phyloP scores from a whole-genome alignment of 2,888 invertebrate genomes.

The Drosophila pegasa region DNA sequence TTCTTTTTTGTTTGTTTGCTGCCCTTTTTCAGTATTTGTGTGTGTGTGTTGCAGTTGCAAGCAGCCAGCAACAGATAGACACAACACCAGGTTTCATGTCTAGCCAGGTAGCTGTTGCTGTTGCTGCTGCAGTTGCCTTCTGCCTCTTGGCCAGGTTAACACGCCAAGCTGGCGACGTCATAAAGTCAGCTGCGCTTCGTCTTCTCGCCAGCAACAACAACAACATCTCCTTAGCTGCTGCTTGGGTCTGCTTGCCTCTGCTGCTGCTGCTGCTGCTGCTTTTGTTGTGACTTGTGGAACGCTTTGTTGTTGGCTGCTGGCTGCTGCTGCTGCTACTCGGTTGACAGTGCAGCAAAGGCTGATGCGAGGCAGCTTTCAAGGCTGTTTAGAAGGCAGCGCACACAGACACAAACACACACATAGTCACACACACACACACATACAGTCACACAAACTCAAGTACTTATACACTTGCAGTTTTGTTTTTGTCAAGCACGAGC shows the following conservation, averaged over 20 bases:
- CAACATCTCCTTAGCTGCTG: slow-evolving; percentile 42
- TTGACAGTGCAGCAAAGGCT: slow-evolving; percentile 70
- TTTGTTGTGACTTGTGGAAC: slow-evolving; percentile 76
- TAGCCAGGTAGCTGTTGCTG: slow-evolving; percentile 69
- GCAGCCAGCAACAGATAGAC: slow-evolving; percentile 67
- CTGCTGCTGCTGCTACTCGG: slow-evolving; percentile 50
- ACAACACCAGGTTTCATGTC: slow-evolving; percentile 67
- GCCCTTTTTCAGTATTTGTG: slow-evolving; percentile 14
- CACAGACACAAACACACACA: slow-evolving; percentile 34
- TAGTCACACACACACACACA: slow-evolving; percentile 1
- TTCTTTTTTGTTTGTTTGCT: slow-evolving; percentile 5
- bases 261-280: slow-evolving; percentile 46
- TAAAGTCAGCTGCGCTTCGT: slow-evolving; percentile 77
- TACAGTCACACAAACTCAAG: slow-evolving; percentile 30
- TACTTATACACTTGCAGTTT: slow-evolving; percentile 43
- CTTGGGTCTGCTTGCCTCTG: slow-evolving; percentile 10
- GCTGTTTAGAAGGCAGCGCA: slow-evolving; percentile 76
- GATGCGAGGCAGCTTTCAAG: slow-evolving; percentile 73
- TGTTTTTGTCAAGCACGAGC: slow-evolving; percentile 68
- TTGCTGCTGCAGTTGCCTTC: slow-evolving; percentile 31
- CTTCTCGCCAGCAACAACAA: slow-evolving; percentile 52
- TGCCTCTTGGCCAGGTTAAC: slow-evolving; percentile 78
- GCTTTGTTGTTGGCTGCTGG: slow-evolving; percentile 53
- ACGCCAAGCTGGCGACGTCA: slow-evolving; percentile 78
- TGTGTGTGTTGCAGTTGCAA: slow-evolving; percentile 66